Base-by-base conservation (phyloP, 92 coral and sea anemone genomes). In the Zoanthus sansibaricus region DNA sequence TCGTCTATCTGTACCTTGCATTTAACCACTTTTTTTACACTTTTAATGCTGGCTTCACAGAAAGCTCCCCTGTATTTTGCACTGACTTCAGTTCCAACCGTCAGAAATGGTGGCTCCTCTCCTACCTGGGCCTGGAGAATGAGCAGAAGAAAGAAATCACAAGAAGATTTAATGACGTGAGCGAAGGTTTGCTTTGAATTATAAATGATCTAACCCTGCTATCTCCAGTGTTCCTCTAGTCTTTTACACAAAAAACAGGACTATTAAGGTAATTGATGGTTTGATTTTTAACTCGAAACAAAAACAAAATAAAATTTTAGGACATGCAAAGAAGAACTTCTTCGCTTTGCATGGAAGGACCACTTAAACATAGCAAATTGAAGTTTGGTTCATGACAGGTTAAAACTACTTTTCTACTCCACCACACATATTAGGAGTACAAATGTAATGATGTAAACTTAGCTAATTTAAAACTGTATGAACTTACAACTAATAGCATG, bases 41-140 rank as follows among this genome's bases (percentile, higher is more conserved):
- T 93, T 75, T 97, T 97, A 47, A 97, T 96, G 88, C 89, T 97
- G 72, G 99, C 99, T 91, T 97, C 99, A 84, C 99, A 97, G 73
- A 97, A 97, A 18, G 99, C 99, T 84, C 99, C 99, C 47, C 99
- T 93, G 82, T 97, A 97, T 64, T 97, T 97, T 33, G 99, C 99
- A 94, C 99, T 97, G 30, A 97, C 99, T 86, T 97, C 99, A 21
- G 99, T 97, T 62, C 99, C 99, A 74, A 93, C 99, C 47, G 91
- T 88, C 87, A 97, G 79, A 91, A 95, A 97, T 78, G 99, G 98
- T 64, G 99, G 99, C 86, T 97, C 99, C 82, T 97, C 99, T 70
- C 91, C 88, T 77, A 92, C 91, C 96, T 97, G 97, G 89, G 98
- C 94, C 96, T 93, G 61, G 25, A 83, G 90, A 44, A 76, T 90